A percentile compares a stretch with the other conserved stretches of the same genome.
Evolutionary conservation across 2,113 vertebrate species (phyloP).

Genomic region (Lota lota): DNA sequence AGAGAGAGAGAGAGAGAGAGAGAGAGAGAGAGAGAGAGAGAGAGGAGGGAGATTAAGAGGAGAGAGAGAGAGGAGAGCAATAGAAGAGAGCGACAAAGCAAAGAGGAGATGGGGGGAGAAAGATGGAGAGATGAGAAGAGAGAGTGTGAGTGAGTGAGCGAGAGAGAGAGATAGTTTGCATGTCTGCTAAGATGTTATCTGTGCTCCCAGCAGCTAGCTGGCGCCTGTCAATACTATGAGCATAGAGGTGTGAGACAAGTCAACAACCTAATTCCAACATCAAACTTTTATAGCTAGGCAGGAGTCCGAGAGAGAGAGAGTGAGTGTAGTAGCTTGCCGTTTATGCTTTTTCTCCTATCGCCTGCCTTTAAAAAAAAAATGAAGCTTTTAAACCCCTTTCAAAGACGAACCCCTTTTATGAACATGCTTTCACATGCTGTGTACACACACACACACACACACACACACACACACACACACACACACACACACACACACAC

Average conservation of each 20-base stretch:
- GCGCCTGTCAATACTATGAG: constrained; percentile 96
- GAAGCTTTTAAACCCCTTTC: constrained; percentile 69
- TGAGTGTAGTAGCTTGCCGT: constrained; percentile 49
- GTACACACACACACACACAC: constrained; percentile 2
- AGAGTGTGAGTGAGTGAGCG: constrained; percentile 34
- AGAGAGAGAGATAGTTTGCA: constrained; percentile 41
- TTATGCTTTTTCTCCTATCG: constrained; percentile 62
- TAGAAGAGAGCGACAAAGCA: constrained; percentile 58
- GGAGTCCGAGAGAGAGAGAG: constrained; percentile 62
- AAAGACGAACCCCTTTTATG: constrained; percentile 65
- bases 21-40: constrained; percentile 37
- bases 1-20: constrained; percentile 33
- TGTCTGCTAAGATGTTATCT: constrained; percentile 78
- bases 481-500: constrained; percentile 36
- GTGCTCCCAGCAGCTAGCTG: constrained; percentile 79
- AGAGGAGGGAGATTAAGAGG: neutral
- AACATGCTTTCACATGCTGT: too few relatives aligned
- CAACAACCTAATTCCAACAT: constrained; percentile 96
- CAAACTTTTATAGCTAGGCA: constrained; percentile 89
- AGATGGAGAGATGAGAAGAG: constrained; percentile 6
- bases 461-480: constrained; percentile 44
- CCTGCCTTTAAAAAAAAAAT: constrained; percentile 63
- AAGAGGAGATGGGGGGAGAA: neutral
- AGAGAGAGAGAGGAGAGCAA: constrained; percentile 56
- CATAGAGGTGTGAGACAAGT: constrained; percentile 92